Base-by-base conservation (phyloP, 2,888 invertebrate genomes). In the Parnassius smintheus region DNA sequence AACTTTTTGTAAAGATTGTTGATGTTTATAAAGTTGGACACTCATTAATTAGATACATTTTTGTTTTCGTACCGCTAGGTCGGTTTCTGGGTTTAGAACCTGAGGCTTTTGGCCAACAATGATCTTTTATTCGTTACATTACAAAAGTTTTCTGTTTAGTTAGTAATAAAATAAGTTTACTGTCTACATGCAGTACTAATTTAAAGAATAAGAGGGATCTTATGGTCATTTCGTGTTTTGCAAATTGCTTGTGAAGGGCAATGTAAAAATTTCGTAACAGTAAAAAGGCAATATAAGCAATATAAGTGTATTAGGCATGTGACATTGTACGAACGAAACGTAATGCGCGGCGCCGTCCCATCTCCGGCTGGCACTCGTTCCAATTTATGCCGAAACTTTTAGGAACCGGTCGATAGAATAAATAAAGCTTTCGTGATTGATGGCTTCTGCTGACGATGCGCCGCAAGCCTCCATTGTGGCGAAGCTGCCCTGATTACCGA, bases 381-480 rank as follows among this genome's bases (percentile, higher is more conserved):
- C 76, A 72, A 70, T 76, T 76, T 71, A 73, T 73, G 70, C 76
- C 73, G 66, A 69, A 69, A 71, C 72, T 75, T 77, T 74, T 73
- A 73, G 72, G 74, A 78, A 72, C 62, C 81, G 83, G 42, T 89
- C 89, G 82, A 89, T 90, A 82, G 68, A 80, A 78, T 80, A 88
- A 87, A 89, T 89, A 89, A 79, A 82, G 83, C 80, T 79, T 75
- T 68, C 74, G 85, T 91, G 90, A 91, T 91, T 86, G 86, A 91
- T 91, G 86, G 75, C 72, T 70, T 68, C 69, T 65, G 63, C 65
- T 67, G 65, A 73, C 73, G 70, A 71, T 49, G 49, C 72, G 74
- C 73, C 68, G 74, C 69, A 49, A 18, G 68, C 69, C 64, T 67
- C 71, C 71, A 78, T 75, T 70, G 69, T 69, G 35, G 69, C 59